These are phyloP conservation scores for Varecia variegata DNA, from an alignment of 2,797 vertebrate genomes.

Conservation along the genomic window DNA sequence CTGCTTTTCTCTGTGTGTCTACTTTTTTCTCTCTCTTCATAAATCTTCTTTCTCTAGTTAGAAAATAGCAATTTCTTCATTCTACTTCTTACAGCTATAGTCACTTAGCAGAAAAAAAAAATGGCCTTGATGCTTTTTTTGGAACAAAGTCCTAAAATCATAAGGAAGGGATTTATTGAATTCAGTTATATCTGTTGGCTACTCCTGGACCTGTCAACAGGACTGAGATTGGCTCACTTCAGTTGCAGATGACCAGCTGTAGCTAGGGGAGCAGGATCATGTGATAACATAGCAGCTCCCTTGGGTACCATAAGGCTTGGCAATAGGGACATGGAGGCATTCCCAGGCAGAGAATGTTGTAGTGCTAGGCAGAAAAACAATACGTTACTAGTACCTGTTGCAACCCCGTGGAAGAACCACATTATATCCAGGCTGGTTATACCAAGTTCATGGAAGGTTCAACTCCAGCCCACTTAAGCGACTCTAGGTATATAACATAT, in stretches of 20 bases:
- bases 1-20: not conserved
- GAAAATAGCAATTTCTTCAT: not conserved
- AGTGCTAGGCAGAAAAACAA: not conserved
- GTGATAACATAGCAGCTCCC: not conserved
- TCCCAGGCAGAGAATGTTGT: not conserved
- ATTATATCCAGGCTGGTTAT: not conserved
- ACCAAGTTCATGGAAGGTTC: not conserved
- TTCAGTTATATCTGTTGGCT: not conserved
- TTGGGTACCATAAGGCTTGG: not conserved
- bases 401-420: not conserved
- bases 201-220: not conserved
- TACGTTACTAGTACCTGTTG: not conserved
- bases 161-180: not conserved
- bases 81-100: not conserved
- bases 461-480: not conserved
- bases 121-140: not conserved
- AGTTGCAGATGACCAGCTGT: not conserved
- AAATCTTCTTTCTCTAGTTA: not conserved
- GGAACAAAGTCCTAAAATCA: constrained; percentile 44
- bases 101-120: not conserved
- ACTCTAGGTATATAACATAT: not conserved
- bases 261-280: not conserved
- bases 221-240: not conserved
- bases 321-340: not conserved
- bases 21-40: not conserved